phyloP scores from a whole-genome alignment of 2,888 invertebrate species.

The Chrysomela aeneicollis region DNA sequence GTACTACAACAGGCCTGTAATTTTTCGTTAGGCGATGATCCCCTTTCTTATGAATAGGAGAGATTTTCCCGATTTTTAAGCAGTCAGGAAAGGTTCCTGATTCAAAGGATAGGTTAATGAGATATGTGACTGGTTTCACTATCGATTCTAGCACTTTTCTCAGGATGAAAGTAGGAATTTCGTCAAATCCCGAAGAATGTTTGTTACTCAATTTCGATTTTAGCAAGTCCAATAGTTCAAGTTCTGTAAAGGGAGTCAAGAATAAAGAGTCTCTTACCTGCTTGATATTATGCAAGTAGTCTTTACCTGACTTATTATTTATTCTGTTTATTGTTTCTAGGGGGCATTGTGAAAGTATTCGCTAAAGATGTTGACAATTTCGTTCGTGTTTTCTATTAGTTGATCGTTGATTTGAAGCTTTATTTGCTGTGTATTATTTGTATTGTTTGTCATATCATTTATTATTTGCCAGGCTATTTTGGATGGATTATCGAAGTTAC shows the following conservation, averaged over 20 bases:
- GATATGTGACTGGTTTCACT: background rate
- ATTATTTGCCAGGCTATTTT: constrained; percentile 15
- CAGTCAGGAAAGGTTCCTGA: background rate
- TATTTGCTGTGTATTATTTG: constrained; percentile 2
- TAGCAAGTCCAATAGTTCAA: constrained; percentile 33
- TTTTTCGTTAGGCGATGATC: background rate
- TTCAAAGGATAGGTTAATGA: background rate
- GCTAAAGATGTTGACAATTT: constrained; percentile 2
- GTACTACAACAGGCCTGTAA: background rate
- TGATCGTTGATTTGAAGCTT: constrained; percentile 4
- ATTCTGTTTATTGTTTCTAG: background rate
- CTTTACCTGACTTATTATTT: background rate
- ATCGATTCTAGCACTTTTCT: background rate
- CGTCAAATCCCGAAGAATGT: constrained; percentile 9
- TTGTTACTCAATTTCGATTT: constrained; percentile 10
- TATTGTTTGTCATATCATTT: constrained; percentile 10
- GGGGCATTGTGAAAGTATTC: constrained; percentile 6
- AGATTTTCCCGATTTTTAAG: constrained; percentile 4
- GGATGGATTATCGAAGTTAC: constrained; percentile 7
- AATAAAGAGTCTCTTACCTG: background rate
- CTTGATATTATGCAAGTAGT: background rate
- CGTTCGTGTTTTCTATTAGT: constrained; percentile 8
- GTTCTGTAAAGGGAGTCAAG: constrained; percentile 28
- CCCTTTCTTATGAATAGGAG: background rate
- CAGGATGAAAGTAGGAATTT: constrained; percentile 14